Conservation (phyloP, 2,797 vertebrate genomes). For the Sardinella longiceps region DNA sequence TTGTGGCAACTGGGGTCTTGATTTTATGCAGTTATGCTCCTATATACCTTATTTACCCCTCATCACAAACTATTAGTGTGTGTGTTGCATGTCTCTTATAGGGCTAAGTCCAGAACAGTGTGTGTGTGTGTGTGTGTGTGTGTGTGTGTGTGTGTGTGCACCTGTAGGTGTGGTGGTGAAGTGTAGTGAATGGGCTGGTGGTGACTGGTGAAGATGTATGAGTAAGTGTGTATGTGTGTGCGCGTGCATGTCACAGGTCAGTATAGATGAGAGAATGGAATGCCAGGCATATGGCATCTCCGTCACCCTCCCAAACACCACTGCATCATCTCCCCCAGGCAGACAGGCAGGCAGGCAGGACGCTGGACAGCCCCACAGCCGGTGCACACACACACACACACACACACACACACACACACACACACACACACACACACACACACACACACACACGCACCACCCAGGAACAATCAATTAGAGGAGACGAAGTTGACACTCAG, state of each 20-base stretch:
- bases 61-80: neutral
- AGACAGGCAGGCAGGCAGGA: neutral
- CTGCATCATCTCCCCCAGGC: neutral
- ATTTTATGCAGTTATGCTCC: neutral
- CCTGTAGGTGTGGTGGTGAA: neutral
- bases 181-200: neutral
- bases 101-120: neutral
- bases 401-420: neutral
- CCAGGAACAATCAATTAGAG: neutral
- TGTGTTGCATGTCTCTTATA: neutral
- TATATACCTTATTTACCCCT: neutral
- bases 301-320: neutral
- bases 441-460: neutral
- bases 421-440: conserved; percentile 3
- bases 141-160: neutral
- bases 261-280: neutral
- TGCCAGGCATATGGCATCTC: neutral
- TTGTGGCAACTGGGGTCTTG: neutral
- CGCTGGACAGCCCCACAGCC: neutral
- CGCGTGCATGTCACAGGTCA: neutral
- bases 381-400: neutral
- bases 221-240: conserved; percentile 29
- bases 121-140: conserved; percentile 8
- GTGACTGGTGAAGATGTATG: conserved; percentile 8
- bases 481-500: neutral